Percentiles rank a stretch among this genome's conserved stretches.
These are phyloP conservation scores for Hydrochoerus hydrochaeris DNA, from an alignment of 2,113 vertebrate genomes.

Conservation along the genomic window DNA sequence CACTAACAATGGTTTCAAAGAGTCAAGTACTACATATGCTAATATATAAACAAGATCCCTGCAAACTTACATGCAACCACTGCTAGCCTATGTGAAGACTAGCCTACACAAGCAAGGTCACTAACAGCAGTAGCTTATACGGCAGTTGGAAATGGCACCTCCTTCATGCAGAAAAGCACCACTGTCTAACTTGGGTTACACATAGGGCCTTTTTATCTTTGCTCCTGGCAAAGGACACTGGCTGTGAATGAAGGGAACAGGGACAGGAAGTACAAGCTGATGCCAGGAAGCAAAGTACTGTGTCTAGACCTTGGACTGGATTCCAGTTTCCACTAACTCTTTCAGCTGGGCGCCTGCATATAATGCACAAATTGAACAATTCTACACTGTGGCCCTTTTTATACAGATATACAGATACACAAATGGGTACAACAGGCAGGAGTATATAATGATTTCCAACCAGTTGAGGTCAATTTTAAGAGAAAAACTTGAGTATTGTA, in stretches of 20 bases:
- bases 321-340: not conserved
- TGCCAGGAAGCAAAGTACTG: not conserved
- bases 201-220: not conserved
- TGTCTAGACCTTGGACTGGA: not conserved
- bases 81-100: not conserved
- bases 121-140: not conserved
- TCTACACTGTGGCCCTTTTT: not conserved
- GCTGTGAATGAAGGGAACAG: accelerated
- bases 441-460: not conserved
- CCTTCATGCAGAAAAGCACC: not conserved
- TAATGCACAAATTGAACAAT: not conserved
- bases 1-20: not conserved
- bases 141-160: not conserved
- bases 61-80: not conserved
- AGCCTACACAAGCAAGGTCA: not conserved
- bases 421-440: not conserved
- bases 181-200: not conserved
- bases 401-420: not conserved
- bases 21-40: not conserved
- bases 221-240: not conserved
- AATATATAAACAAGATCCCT: not conserved
- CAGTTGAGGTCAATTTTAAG: not conserved
- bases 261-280: not conserved
- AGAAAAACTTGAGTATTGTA: not conserved
- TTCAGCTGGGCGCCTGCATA: not conserved